Conservation (phyloP, 2,888 invertebrate species). For the Chaetogeoica ovagalla region DNA sequence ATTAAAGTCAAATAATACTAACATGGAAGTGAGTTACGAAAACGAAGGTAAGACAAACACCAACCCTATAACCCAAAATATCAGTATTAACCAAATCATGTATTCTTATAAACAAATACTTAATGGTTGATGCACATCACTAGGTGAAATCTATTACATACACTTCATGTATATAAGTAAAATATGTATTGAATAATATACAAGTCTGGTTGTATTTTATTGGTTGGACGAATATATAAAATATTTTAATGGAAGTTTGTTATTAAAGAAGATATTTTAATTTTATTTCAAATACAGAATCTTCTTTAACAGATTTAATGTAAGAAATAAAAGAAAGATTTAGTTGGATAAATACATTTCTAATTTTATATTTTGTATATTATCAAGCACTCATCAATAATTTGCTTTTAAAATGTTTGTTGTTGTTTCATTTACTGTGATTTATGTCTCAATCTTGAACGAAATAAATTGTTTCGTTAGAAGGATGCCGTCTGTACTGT, state of each 20-base stretch:
- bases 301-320: background rate
- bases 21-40: slow-evolving; percentile 46
- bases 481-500: background rate
- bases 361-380: background rate
- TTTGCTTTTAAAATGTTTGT: background rate
- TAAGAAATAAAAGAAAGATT: background rate
- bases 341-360: background rate
- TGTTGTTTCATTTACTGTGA: too few species aligned
- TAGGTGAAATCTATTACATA: too few species aligned
- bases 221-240: too few species aligned
- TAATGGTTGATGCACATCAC: background rate
- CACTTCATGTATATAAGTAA: too few species aligned
- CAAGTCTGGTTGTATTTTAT: too few species aligned
- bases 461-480: background rate
- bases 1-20: background rate
- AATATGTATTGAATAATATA: too few species aligned
- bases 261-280: too few species aligned
- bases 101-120: too few species aligned
- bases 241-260: too few species aligned
- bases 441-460: too few species aligned
- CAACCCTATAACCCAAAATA: background rate
- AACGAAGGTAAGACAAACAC: slow-evolving; percentile 35
- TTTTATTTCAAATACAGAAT: too few species aligned
- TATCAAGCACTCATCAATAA: background rate
- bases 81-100: background rate